A percentile compares a stretch with the other conserved stretches of the same genome.
Conservation (phyloP, 30 jellyfish, hydroid and myxozoan species). For the Sanderia malayensis region DNA sequence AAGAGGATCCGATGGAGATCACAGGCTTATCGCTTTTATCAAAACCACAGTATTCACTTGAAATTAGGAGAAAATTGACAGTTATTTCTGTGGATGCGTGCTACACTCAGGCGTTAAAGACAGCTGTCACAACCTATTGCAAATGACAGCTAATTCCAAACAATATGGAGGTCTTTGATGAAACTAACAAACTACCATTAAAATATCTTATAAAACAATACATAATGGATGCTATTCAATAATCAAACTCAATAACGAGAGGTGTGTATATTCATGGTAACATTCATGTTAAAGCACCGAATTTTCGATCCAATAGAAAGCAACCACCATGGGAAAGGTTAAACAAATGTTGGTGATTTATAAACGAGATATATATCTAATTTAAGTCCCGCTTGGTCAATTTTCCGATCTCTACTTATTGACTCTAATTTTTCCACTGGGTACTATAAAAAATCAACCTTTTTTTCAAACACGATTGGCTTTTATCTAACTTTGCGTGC, state of each 20-base stretch:
- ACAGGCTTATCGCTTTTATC: not conserved
- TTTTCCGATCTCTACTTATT: too few relatives aligned
- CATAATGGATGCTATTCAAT: not conserved
- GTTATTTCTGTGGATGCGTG: not conserved
- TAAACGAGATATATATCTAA: too few relatives aligned
- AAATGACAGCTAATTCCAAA: too few relatives aligned
- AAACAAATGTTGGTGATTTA: not conserved
- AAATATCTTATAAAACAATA: too few relatives aligned
- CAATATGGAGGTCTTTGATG: too few relatives aligned
- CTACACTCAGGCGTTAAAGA: not conserved
- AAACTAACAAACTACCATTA: not conserved
- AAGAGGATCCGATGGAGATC: not conserved
- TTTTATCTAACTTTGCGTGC: too few relatives aligned
- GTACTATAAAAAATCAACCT: too few relatives aligned
- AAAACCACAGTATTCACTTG: not conserved
- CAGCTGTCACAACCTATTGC: not conserved
- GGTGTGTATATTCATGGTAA: not conserved
- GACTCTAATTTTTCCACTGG: too few relatives aligned
- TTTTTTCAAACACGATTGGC: too few relatives aligned
- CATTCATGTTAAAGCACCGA: not conserved
- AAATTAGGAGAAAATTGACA: not conserved
- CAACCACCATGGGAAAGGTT: not conserved
- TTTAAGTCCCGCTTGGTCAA: too few relatives aligned
- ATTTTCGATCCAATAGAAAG: not conserved
- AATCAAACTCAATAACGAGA: not conserved